Conservation (phyloP, 2,888 invertebrate genomes). For the Agrilus mali region DNA sequence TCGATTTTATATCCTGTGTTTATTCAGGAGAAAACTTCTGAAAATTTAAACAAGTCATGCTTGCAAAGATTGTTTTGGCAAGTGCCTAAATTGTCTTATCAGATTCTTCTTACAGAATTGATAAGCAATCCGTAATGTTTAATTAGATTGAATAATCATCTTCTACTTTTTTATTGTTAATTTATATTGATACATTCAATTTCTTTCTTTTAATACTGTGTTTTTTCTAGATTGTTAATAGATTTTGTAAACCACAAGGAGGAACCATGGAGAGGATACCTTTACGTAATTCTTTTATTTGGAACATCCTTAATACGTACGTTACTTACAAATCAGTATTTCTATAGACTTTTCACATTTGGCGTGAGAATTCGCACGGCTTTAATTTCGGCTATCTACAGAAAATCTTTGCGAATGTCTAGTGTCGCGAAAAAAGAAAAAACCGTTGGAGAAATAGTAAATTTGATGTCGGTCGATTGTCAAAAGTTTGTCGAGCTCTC, state of each 20-base stretch:
- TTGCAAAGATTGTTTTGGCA: too few relatives aligned
- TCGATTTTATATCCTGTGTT: too few relatives aligned
- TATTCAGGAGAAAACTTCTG: too few relatives aligned
- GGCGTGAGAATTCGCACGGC: conserved; percentile 84
- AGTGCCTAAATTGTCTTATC: too few relatives aligned
- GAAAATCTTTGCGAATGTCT: conserved; percentile 70
- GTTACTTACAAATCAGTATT: conserved; percentile 76
- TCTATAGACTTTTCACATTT: conserved; percentile 79
- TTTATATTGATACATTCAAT: too few relatives aligned
- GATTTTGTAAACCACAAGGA: conserved; percentile 50
- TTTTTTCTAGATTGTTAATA: conserved; percentile 51
- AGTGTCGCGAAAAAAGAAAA: conserved; percentile 68
- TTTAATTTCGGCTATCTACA: conserved; percentile 78
- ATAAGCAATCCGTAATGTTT: too few relatives aligned
- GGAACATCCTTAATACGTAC: conserved; percentile 67
- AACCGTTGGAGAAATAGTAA: conserved; percentile 84
- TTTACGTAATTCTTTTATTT: conserved; percentile 67
- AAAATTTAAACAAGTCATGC: too few relatives aligned
- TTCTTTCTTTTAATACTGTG: too few relatives aligned
- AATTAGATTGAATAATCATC: background rate
- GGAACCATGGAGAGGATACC: conserved; percentile 73
- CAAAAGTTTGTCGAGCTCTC: conserved; percentile 77
- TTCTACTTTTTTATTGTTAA: background rate
- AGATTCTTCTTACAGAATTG: too few relatives aligned
- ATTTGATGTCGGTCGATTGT: conserved; percentile 84